Conservation (phyloP, 2,113 vertebrate species). For the Bos indicus region DNA sequence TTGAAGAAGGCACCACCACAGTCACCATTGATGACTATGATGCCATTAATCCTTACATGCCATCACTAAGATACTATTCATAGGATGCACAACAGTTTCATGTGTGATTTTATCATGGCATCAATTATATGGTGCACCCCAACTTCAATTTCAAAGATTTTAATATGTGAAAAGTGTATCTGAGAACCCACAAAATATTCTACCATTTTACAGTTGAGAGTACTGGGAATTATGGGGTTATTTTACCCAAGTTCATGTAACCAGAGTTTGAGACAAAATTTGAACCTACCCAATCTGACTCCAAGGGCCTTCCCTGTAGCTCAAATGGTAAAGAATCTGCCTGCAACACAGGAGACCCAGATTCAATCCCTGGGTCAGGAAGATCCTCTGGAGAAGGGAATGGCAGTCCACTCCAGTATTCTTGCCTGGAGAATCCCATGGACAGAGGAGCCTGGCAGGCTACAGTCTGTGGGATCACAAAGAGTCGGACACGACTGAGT, state of each 20-base stretch:
- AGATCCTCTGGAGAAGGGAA: background rate
- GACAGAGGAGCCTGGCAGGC: background rate
- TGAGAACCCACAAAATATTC: background rate
- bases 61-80: background rate
- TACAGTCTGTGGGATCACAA: accelerated
- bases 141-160: background rate
- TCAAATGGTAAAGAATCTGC: background rate
- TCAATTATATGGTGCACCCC: background rate
- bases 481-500: background rate
- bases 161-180: background rate
- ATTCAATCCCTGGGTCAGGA: background rate
- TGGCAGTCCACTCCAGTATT: background rate
- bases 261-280: background rate
- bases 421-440: background rate
- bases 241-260: background rate
- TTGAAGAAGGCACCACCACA: background rate
- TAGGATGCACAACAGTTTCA: background rate
- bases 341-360: background rate
- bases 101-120: background rate
- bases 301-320: background rate
- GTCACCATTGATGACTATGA: background rate
- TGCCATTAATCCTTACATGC: background rate
- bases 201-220: background rate
- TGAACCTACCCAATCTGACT: background rate
- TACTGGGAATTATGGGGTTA: background rate